phyloP scores from a whole-genome alignment of 2,113 vertebrate species.

The Paradoxurus hermaphroditus region DNA sequence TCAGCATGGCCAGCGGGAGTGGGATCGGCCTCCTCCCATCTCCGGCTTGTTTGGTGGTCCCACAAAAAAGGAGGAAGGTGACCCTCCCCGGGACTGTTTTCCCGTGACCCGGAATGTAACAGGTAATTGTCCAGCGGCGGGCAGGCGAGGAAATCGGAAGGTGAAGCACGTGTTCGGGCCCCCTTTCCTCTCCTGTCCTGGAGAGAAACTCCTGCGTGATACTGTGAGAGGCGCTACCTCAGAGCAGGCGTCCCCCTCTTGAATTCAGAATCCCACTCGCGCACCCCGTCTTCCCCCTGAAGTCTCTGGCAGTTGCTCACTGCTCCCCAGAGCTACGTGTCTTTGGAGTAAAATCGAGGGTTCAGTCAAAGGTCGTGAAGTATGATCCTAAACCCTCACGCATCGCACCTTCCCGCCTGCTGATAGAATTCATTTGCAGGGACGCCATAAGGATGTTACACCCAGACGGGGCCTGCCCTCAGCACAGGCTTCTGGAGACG shows the following conservation, averaged over 20 bases:
- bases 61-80: not conserved
- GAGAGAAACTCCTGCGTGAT: accelerated
- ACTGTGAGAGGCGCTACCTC: not conserved
- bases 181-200: not conserved
- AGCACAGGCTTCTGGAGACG: not conserved
- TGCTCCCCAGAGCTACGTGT: not conserved
- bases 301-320: not conserved
- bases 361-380: slow-evolving; percentile 58
- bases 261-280: not conserved
- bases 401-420: not conserved
- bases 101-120: not conserved
- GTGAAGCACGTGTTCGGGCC: not conserved
- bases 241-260: not conserved
- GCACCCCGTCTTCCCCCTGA: not conserved
- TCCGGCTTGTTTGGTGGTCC: not conserved
- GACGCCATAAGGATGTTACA: not conserved
- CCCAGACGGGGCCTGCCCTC: not conserved
- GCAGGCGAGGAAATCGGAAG: not conserved
- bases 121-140: not conserved
- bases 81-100: not conserved
- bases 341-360: not conserved
- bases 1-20: no score
- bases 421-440: not conserved
- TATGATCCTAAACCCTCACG: not conserved
- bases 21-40: not conserved